Conservation (phyloP, 2,113 vertebrate species). For the Puntigrus tetrazona region DNA sequence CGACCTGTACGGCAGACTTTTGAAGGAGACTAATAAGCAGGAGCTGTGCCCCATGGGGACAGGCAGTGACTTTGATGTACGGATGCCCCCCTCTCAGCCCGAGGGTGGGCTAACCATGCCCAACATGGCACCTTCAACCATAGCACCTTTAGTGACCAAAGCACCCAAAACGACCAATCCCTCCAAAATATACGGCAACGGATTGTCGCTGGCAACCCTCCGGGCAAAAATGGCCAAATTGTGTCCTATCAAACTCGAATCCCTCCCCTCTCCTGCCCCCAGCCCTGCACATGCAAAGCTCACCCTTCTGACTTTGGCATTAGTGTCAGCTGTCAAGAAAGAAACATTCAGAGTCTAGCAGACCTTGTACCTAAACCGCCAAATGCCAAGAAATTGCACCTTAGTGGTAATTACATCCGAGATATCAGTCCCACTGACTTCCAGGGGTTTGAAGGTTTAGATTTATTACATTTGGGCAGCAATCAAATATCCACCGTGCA, state of each 20-base stretch:
- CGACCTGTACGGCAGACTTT: slow-evolving; percentile 91
- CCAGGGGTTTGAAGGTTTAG: slow-evolving; percentile 90
- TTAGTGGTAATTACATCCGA: slow-evolving; percentile 93
- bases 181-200: slow-evolving; percentile 94
- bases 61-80: slow-evolving; percentile 91
- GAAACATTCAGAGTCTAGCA: slow-evolving; percentile 85
- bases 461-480: slow-evolving; percentile 94
- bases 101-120: slow-evolving; percentile 84
- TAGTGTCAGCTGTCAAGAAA: slow-evolving; percentile 94
- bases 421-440: slow-evolving; percentile 87
- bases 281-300: slow-evolving; percentile 91
- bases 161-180: slow-evolving; percentile 91
- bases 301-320: slow-evolving; percentile 95
- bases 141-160: slow-evolving; percentile 85
- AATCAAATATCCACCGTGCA: slow-evolving; percentile 88
- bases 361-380: slow-evolving; percentile 87
- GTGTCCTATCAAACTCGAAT: slow-evolving; percentile 91
- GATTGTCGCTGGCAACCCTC: slow-evolving; percentile 89
- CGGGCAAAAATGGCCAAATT: slow-evolving; percentile 87
- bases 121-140: slow-evolving; percentile 80
- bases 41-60: slow-evolving; percentile 95
- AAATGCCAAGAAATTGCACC: slow-evolving; percentile 94
- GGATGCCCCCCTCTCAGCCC: slow-evolving; percentile 84
- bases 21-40: slow-evolving; percentile 97
- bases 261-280: slow-evolving; percentile 86